Percentiles rank a stretch among this genome's conserved stretches.
These are phyloP conservation scores for Callorhinus ursinus DNA, from an alignment of 2,113 vertebrate species.

Conservation along the genomic window DNA sequence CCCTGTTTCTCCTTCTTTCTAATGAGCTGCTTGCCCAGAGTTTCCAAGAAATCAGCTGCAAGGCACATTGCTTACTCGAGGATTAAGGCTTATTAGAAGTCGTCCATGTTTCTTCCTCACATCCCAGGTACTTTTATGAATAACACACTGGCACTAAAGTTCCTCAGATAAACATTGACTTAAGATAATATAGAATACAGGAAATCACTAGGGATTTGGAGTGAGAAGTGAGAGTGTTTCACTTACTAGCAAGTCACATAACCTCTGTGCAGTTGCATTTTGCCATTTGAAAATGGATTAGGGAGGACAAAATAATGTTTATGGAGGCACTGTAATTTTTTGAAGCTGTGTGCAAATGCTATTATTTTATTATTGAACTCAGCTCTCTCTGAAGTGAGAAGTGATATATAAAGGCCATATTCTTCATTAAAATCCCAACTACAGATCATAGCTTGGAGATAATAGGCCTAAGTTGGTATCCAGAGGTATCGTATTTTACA, in stretches of 20 bases:
- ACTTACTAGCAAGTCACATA: not conserved
- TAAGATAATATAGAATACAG: not conserved
- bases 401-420: not conserved
- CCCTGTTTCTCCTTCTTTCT: not conserved
- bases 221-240: not conserved
- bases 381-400: not conserved
- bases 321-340: conserved; percentile 18
- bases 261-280: not conserved
- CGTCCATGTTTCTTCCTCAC: not conserved
- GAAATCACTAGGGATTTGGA: not conserved
- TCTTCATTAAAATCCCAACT: conserved; percentile 29
- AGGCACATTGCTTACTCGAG: not conserved
- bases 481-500: not conserved
- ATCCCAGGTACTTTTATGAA: not conserved
- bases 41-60: conserved; percentile 44
- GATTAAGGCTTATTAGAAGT: not conserved
- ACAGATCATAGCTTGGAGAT: not conserved
- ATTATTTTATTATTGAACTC: conserved; percentile 49
- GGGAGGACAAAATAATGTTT: conserved; percentile 9
- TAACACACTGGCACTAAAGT: not conserved
- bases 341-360: conserved; percentile 6
- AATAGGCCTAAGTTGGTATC: not conserved
- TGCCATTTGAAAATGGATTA: conserved; percentile 40
- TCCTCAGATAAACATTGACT: not conserved
- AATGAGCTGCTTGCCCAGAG: not conserved